Evolutionary conservation across 2,797 vertebrate species (phyloP), one percentile per base, ranked within the genome.

Genomic region (Cyclopterus lumpus): DNA sequence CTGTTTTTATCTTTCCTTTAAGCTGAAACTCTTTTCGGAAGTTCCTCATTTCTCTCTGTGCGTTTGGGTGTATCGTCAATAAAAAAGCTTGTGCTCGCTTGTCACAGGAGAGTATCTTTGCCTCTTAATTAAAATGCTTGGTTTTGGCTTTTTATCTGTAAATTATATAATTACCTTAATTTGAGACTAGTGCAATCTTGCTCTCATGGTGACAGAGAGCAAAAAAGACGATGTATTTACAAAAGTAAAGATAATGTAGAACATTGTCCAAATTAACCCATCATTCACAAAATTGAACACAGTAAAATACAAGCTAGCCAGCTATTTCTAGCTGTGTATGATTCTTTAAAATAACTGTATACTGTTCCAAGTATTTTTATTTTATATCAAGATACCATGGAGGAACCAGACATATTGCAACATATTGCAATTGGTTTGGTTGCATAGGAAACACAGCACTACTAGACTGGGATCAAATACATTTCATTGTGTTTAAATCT

Each of bases 151-250:
- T 83, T 75, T 76, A 82, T 81, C 75, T n/a, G 26, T 66, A 79
- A 81, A 88, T 80, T 42, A 84, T 85, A 86, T 57, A 65, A 88
- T 89, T 76, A 65, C 73, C 61, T 34, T 80, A 89, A 88, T 88
- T 75, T 82, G 48, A 85, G 77, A 76, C 48, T 34, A 38, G 65
- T 18, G 62, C 18, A 30, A 77, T 64, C 42, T 58, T 66, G 64
- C 71, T 71, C 60, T 82, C 68, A 46, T 34, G 9, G 46, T 70
- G 59, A 54, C 66, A 46, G 18, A 48, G 18, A 48, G 46, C 28
- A 74, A n/a, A 36, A 51, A 40, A 22, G n/a, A 75, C n/a, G 12
- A 51, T 6, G 62, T 14, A 53, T 36, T 28, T 8, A 38, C 6
- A 54, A 51, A 64, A 66, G 57, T 61, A 55, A 77, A 67, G 14